Conservation (phyloP, 35 echinoderm and acorn worm species). For the Strongylocentrotus purpuratus region DNA sequence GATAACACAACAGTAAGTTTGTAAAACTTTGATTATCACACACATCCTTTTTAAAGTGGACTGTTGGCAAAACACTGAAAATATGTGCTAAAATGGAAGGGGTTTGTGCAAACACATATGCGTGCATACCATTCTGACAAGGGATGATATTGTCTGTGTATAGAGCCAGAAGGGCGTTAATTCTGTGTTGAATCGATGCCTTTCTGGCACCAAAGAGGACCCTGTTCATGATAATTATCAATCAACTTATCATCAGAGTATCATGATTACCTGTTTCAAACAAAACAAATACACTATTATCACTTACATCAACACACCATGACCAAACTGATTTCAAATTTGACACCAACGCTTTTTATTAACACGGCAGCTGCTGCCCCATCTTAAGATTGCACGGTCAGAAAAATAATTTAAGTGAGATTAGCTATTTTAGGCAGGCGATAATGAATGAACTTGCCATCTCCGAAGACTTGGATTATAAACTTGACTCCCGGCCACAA, state of each 20-base stretch:
- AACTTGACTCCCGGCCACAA: neutral
- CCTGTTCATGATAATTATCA: neutral
- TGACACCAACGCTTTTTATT: neutral
- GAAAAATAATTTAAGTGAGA: neutral
- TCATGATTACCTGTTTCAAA: neutral
- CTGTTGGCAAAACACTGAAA: no score
- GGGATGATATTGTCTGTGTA: neutral
- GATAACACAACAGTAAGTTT: neutral
- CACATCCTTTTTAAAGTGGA: no score
- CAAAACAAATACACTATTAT: neutral
- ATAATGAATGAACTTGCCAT: conserved; percentile 12
- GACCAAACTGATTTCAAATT: neutral
- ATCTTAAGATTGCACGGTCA: conserved; percentile 1
- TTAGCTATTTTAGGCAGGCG: neutral
- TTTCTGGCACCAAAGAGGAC: no score
- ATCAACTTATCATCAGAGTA: neutral
- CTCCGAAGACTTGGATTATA: neutral
- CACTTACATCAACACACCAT: neutral
- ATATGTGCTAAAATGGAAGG: no score
- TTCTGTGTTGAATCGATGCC: no score
- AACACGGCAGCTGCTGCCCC: neutral
- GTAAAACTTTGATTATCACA: no score
- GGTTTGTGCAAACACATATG: neutral
- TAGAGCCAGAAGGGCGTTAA: no score
- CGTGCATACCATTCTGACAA: neutral